Evolutionary conservation across 2,113 vertebrate genomes (phyloP).

Genomic region (human (Homo sapiens)): GRCh38 chr6:141558001-141558500

Average conservation of each 20-base stretch:
- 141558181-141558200: background rate
- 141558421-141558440: background rate
- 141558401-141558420: fast-evolving
- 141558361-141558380: background rate
- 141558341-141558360: background rate
- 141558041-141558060: background rate
- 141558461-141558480: background rate
- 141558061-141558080: background rate
- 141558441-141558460: background rate
- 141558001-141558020: background rate
- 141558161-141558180: background rate
- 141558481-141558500: background rate
- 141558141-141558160: background rate
- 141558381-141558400: background rate
- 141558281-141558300: background rate
- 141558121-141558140: background rate
- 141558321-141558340: background rate
- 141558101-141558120: background rate
- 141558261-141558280: background rate
- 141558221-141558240: background rate
- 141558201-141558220: background rate
- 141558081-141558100: background rate
- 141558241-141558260: background rate
- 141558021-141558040: background rate
- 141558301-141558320: background rate